Evolutionary conservation across 2,797 vertebrate species (phyloP), one percentile per base, ranked within the genome.

Genomic region (Echeneis naucrates): DNA sequence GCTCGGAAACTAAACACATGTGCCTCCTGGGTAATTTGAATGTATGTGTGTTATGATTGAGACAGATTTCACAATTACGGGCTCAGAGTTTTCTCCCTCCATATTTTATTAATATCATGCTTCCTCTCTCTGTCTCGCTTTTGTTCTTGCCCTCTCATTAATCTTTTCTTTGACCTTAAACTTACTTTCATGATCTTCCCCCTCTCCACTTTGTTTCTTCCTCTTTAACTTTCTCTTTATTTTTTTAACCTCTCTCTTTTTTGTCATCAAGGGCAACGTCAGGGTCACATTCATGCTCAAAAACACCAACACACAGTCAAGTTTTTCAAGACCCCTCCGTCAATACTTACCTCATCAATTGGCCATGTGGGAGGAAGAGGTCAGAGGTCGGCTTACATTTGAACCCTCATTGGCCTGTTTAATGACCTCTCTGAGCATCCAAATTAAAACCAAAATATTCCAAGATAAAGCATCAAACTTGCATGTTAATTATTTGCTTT

Each of bases 41-140:
- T 32, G 26, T 66, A 72, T 14, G 61, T 68, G 44, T 71, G 65
- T 79, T 74, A 21, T 63, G 52, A 78, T 51, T 71, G n/a, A 80
- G 55, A 72, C 72, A 52, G 14, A 84, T 84, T 80, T 72, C 23
- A 4, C 53, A 71, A 81, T 76, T 54, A 70, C 27, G 63, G 68
- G 61, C 70, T 61, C 42, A 66, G 23, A 42, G 19, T 42, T n/a
- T 5, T 59, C 58, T 47, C 24, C 0, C 4, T 57, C 44, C 48
- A 40, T 32, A n/a, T 35, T 51, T 47, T 8, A 5, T 48, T 67
- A 33, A 45, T 59, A 32, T 64, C 19, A 21, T 37, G 45, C 77
- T 74, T 73, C 62, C 60, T 68, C 24, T 47, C 21, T 13, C 57
- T 64, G 5, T 71, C 56, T 74, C 61, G 54, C 12, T 55, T 67